Conservation (phyloP, 2,888 invertebrate species). For the Ephialtes manifestator region DNA sequence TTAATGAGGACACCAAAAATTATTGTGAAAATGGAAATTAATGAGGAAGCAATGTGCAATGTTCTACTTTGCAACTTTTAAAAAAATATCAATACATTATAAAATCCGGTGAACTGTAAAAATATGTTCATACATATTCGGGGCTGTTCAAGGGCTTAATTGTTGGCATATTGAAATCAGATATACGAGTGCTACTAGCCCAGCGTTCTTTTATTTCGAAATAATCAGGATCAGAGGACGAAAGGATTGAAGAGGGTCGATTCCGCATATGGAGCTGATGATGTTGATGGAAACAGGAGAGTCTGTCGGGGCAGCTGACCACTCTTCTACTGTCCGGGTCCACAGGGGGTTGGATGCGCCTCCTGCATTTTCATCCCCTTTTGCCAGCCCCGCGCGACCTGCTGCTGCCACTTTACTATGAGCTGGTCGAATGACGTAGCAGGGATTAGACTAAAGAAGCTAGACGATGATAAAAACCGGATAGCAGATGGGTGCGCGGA, state of each 20-base stretch:
- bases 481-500: slow-evolving; percentile 80
- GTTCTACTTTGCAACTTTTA: no score
- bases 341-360: slow-evolving; percentile 53
- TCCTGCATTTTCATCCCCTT: slow-evolving; percentile 70
- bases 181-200: background rate
- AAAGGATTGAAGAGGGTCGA: slow-evolving; percentile 28
- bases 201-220: slow-evolving; percentile 11
- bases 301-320: slow-evolving; percentile 79
- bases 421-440: slow-evolving; percentile 69
- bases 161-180: background rate
- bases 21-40: no score
- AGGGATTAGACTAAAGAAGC: slow-evolving; percentile 79
- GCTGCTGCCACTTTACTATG: slow-evolving; percentile 63
- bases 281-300: slow-evolving; percentile 20
- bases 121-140: background rate
- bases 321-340: slow-evolving; percentile 65
- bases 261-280: slow-evolving; percentile 27
- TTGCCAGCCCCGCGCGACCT: slow-evolving; percentile 59
- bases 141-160: background rate
- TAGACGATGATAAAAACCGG: slow-evolving; percentile 78
- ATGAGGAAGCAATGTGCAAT: no score
- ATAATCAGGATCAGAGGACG: slow-evolving; percentile 28
- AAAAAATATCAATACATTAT: no score
- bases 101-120: no score
- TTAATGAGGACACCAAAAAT: no score